Conservation (phyloP, 2,888 invertebrate species). For the Ormyrus nitidulus region DNA sequence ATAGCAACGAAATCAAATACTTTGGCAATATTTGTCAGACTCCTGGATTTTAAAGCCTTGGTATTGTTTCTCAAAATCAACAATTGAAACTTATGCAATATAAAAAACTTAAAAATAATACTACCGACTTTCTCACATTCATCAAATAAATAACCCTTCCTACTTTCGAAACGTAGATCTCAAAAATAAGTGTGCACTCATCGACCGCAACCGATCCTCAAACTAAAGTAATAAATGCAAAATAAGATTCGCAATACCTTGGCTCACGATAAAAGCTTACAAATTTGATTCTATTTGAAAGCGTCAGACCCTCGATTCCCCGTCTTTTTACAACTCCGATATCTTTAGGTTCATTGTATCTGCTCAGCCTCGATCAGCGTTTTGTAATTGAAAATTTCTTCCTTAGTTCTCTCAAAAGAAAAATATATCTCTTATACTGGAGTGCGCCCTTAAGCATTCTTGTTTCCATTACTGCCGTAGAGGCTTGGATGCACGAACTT, state of each 20-base stretch:
- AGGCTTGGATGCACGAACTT: constrained; percentile 78
- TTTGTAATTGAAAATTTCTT: constrained; percentile 55
- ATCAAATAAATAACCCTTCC: constrained; percentile 7
- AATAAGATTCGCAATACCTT: constrained; percentile 48
- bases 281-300: constrained; percentile 57
- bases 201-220: not conserved
- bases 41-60: constrained; percentile 71
- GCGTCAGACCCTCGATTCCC: constrained; percentile 45
- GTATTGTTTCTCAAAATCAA: constrained; percentile 59
- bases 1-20: constrained; percentile 63
- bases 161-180: not conserved
- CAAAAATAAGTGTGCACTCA: constrained; percentile 14
- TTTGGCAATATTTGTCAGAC: constrained; percentile 75
- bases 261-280: constrained; percentile 55
- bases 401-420: constrained; percentile 43
- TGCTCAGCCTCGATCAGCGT: constrained; percentile 51
- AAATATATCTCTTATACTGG: constrained; percentile 54
- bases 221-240: constrained; percentile 20
- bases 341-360: constrained; percentile 47
- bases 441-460: constrained; percentile 67
- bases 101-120: constrained; percentile 23
- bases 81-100: not conserved
- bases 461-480: constrained; percentile 73
- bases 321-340: constrained; percentile 34
- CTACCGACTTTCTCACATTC: constrained; percentile 1